phyloP scores from a whole-genome alignment of 2,888 invertebrate species.

The Leucoptera coffeella region DNA sequence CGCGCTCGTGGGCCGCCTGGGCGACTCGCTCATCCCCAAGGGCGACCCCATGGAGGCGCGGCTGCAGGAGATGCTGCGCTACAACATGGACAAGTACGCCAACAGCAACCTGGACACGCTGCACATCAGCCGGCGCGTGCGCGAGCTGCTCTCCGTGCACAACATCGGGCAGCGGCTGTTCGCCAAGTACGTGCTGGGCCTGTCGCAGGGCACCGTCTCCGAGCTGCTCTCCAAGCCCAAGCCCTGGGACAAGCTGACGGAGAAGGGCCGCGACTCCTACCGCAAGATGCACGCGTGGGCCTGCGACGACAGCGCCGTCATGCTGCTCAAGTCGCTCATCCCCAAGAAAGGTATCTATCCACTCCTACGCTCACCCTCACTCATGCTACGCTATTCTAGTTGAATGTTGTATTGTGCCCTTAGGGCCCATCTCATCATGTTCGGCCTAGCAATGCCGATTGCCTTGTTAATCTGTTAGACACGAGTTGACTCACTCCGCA shows the following conservation, averaged over 20 bases:
- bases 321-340: constrained; percentile 95
- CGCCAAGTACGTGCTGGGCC: constrained; percentile 95
- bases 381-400: constrained; percentile 2
- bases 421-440: too few relatives aligned
- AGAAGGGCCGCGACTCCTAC: constrained; percentile 98
- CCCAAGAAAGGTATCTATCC: constrained; percentile 88
- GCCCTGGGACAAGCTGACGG: constrained; percentile 99
- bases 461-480: too few relatives aligned
- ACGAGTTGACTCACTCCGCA: constrained; percentile 10
- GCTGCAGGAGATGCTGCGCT: constrained; percentile 87
- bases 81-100: constrained; percentile 94
- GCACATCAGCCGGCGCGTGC: constrained; percentile 85
- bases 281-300: constrained; percentile 99
- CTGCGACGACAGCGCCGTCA: constrained; percentile 93
- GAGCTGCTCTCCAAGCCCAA: constrained; percentile 98
- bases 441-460: too few relatives aligned
- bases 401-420: too few relatives aligned
- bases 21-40: constrained; percentile 88
- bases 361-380: constrained; percentile 10
- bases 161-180: constrained; percentile 98
- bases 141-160: constrained; percentile 91
- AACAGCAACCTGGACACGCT: constrained; percentile 92
- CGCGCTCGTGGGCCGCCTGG: constrained; percentile 75
- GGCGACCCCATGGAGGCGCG: constrained; percentile 92
- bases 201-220: constrained; percentile 96